A percentile compares a stretch with the other conserved stretches of the same genome.
Conservation (phyloP, 2,888 invertebrate genomes). For the Laspeyria flexula region DNA sequence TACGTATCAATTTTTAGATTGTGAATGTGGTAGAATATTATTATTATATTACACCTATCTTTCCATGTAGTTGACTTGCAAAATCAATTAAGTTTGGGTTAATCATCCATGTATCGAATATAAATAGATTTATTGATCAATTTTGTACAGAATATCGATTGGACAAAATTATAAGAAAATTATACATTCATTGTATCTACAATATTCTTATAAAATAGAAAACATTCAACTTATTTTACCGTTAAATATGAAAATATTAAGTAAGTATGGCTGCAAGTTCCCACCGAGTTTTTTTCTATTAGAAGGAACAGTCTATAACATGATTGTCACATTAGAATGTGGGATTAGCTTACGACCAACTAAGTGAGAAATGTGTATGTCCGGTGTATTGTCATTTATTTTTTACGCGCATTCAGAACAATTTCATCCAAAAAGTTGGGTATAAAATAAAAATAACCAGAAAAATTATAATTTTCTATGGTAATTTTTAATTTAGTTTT, state of each 20-base stretch:
- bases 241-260: too few relatives aligned
- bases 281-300: neutral
- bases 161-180: slow-evolving; percentile 9
- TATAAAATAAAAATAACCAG: too few relatives aligned
- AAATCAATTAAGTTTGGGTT: slow-evolving; percentile 14
- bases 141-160: slow-evolving; percentile 13
- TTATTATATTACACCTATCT: neutral
- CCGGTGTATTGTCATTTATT: slow-evolving; percentile 19
- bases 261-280: neutral
- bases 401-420: neutral
- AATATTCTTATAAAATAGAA: slow-evolving; percentile 12
- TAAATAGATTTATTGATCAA: too few relatives aligned
- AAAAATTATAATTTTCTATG: too few relatives aligned
- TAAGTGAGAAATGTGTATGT: slow-evolving; percentile 21
- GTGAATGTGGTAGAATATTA: too few relatives aligned
- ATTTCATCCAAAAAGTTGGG: too few relatives aligned
- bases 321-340: slow-evolving; percentile 15
- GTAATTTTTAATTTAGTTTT: too few relatives aligned
- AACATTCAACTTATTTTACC: slow-evolving; percentile 1
- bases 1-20: too few relatives aligned
- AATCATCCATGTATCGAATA: too few relatives aligned
- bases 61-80: neutral
- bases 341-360: slow-evolving; percentile 19
- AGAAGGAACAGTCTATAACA: slow-evolving; percentile 5
- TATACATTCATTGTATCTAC: slow-evolving; percentile 4